Evolutionary conservation across 2,888 invertebrate species (phyloP), one percentile per base, ranked within the genome.

Genomic region (Pardosa pseudoannulata): DNA sequence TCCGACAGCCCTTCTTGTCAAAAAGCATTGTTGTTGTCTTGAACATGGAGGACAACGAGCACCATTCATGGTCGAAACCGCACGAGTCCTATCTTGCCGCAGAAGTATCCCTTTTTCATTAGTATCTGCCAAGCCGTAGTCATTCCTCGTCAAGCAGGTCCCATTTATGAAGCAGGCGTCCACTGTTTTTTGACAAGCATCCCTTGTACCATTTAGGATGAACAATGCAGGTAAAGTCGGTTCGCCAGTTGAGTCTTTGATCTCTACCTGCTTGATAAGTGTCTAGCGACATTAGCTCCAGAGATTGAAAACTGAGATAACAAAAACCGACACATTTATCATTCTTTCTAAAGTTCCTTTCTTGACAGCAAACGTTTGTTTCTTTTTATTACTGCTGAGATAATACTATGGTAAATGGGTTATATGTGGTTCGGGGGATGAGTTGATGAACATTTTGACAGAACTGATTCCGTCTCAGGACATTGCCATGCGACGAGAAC

Each of bases 281-380:
- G 67, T 80, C 73, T 80, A n/a, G 27, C 73, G 72, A 71, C 79
- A 79, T 79, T 79, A 79, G 62, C n/a, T 64, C 19, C 36, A 16
- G 29, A 80, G 80, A 80, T 80, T 73, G 80, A 80, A 67, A 71
- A 32, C 46, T 29, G 2, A 32, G 80, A 80, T 80, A 80, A 50
- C 65, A 67, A 56, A 62, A 68, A 56, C 36, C 19, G 39, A 62
- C 23, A 39, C 81, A 81, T 81, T 75, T 75, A 81, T 81, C 81
- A 81, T 81, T 70, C 74, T 62, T 81, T 41, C 71, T 64, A 31
- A 41, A 64, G 62, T 79, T 71, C 31, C 56, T 28, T 28, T 27
- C n/a, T 23, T 70, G 81, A 81, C 81, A 81, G 74, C 62, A 7
- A 29, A n/a, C 74, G 67, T 81, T 74, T 75, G 74, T 75, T 74